phyloP scores from a whole-genome alignment of 2,888 invertebrate species.

The Alsophila aescularia region DNA sequence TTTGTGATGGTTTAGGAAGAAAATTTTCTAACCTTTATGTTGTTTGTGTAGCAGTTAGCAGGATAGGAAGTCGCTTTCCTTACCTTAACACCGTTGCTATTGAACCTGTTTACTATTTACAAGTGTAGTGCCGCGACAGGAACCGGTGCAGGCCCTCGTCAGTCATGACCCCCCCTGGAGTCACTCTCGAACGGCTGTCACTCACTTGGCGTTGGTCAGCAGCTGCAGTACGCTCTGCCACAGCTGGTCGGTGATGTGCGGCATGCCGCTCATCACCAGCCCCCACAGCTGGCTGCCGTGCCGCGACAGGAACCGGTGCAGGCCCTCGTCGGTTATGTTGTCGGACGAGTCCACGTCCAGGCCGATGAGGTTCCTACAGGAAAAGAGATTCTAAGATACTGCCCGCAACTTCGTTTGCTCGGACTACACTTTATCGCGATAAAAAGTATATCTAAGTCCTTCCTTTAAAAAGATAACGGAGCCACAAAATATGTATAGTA shows the following conservation, averaged over 20 bases:
- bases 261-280: slow-evolving; percentile 96
- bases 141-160: neutral
- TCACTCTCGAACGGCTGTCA: slow-evolving; percentile 2
- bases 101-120: too few species aligned
- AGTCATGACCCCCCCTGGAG: neutral
- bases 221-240: slow-evolving; percentile 98
- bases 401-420: too few species aligned
- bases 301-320: slow-evolving; percentile 95
- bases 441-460: too few species aligned
- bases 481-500: too few species aligned
- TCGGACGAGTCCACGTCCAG: slow-evolving; percentile 97
- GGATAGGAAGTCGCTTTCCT: too few species aligned
- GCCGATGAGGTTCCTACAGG: slow-evolving; percentile 88
- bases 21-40: too few species aligned
- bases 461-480: too few species aligned
- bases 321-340: slow-evolving; percentile 95
- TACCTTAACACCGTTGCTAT: too few species aligned
- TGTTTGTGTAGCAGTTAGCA: too few species aligned
- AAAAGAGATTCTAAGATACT: too few species aligned
- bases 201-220: slow-evolving; percentile 95
- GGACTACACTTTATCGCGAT: too few species aligned
- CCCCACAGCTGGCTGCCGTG: slow-evolving; percentile 96
- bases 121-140: neutral
- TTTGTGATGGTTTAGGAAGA: too few species aligned
- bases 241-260: slow-evolving; percentile 98